phyloP scores from a whole-genome alignment of 2,797 vertebrate species.

The Chiroxiphia lanceolata region DNA sequence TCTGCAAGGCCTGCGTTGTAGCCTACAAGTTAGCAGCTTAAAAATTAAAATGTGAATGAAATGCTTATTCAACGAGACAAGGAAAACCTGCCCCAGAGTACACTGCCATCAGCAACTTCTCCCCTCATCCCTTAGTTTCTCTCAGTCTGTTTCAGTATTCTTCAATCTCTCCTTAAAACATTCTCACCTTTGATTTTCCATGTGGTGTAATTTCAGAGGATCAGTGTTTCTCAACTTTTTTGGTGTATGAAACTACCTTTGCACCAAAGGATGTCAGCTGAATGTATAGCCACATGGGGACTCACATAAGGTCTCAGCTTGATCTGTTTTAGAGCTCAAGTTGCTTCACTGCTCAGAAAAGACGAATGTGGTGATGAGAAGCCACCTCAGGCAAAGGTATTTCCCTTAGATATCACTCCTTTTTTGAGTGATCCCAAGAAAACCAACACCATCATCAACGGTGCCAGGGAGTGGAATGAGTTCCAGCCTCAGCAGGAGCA shows the following conservation, averaged over 20 bases:
- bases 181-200: neutral
- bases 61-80: neutral
- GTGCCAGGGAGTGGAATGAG: neutral
- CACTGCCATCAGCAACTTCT: rapidly evolving
- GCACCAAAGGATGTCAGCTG: neutral
- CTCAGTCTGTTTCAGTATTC: neutral
- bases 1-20: neutral
- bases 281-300: rapidly evolving
- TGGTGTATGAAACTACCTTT: neutral
- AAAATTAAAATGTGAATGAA: neutral
- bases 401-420: neutral
- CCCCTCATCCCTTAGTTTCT: neutral
- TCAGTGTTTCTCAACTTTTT: neutral
- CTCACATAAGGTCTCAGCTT: neutral
- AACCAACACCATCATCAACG: rapidly evolving
- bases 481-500: rapidly evolving
- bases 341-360: neutral
- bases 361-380: neutral
- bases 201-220: neutral
- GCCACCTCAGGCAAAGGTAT: neutral
- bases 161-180: no score
- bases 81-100: rapidly evolving
- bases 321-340: neutral
- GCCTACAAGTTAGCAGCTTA: neutral
- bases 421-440: neutral